Evolutionary conservation across 2,888 invertebrate genomes (phyloP).

Genomic region (Chaetogeoica ovagalla): DNA sequence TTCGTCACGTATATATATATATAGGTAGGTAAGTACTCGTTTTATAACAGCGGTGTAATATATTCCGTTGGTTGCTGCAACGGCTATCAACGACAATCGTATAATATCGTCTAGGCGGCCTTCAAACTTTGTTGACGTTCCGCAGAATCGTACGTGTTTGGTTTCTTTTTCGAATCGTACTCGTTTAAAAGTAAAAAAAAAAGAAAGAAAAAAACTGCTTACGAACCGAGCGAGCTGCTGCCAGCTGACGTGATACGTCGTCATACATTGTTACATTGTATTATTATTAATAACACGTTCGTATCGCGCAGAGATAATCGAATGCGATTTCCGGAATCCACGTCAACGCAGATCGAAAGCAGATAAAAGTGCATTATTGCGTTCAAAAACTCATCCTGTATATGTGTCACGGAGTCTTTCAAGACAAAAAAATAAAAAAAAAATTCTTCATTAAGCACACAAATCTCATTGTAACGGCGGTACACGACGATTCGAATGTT

Average conservation of each 20-base stretch:
- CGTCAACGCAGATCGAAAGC: background rate
- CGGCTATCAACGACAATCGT: background rate
- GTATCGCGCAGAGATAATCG: too few species aligned
- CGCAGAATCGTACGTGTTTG: background rate
- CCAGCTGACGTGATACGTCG: background rate
- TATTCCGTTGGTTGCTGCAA: background rate
- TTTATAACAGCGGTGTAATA: background rate
- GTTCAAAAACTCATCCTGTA: too few species aligned
- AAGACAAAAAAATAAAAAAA: too few species aligned
- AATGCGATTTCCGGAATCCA: background rate
- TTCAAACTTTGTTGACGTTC: background rate
- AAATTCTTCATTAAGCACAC: too few species aligned
- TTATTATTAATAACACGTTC: background rate
- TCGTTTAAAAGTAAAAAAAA: background rate
- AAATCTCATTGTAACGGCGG: too few species aligned
- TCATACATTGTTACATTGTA: background rate
- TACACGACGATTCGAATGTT: too few species aligned
- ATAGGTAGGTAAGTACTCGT: too few species aligned
- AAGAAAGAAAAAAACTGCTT: background rate
- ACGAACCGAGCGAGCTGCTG: background rate
- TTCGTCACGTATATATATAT: slow-evolving; percentile 12
- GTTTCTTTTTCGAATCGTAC: background rate
- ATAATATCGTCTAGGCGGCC: slow-evolving; percentile 3
- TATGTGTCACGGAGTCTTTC: too few species aligned
- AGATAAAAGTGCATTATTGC: too few species aligned